These are phyloP conservation scores for Labeo calbasu DNA, from an alignment of 2,797 vertebrate genomes.

Conservation along the genomic window DNA sequence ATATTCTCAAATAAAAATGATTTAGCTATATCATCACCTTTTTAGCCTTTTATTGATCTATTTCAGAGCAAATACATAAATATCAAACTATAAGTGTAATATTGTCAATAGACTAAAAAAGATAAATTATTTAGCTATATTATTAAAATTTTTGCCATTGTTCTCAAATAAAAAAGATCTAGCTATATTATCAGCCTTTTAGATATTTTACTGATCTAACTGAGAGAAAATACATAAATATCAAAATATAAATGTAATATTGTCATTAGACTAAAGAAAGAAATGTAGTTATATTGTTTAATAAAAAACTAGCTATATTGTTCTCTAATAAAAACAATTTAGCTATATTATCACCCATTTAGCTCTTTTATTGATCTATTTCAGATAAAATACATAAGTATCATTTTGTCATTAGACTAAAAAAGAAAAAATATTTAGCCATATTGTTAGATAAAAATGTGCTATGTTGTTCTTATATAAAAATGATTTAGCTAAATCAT, in stretches of 20 bases:
- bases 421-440: background rate
- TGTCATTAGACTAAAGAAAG: no score
- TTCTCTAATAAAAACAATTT: background rate
- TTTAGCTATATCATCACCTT: background rate
- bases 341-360: background rate
- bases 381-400: no score
- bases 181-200: background rate
- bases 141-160: background rate
- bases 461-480: no score
- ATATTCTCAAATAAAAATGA: background rate
- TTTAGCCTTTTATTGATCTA: background rate
- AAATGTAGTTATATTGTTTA: no score
- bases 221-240: no score
- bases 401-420: background rate
- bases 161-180: background rate
- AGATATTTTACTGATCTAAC: no score
- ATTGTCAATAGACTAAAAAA: background rate
- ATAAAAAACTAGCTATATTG: no score
- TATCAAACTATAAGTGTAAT: background rate
- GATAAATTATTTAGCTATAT: background rate
- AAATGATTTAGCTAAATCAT: background rate
- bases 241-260: no score
- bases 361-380: no score
- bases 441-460: background rate
- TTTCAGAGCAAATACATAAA: background rate